A percentile compares a stretch with the other conserved stretches of the same genome.
These are phyloP conservation scores for Lepus oiostolus DNA, from an alignment of 2,797 vertebrate species.

Conservation along the genomic window DNA sequence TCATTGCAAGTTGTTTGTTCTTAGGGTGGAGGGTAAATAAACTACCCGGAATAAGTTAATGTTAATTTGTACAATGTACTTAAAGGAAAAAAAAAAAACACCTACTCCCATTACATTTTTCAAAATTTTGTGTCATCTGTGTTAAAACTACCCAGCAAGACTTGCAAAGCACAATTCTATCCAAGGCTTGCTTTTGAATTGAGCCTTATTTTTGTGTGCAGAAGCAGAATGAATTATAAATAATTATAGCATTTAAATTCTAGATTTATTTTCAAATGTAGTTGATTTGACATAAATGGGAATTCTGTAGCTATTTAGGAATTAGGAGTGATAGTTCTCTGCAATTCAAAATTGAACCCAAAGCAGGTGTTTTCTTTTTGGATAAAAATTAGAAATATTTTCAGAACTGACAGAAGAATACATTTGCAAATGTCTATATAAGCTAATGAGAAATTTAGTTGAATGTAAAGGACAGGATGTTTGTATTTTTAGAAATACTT, in stretches of 20 bases:
- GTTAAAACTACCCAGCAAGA: conserved; percentile 74
- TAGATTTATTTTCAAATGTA: conserved; percentile 89
- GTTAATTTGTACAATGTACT: conserved; percentile 68
- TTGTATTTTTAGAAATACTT: conserved; percentile 70
- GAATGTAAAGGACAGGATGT: conserved; percentile 65
- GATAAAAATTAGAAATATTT: conserved; percentile 79
- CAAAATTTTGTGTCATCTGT: conserved; percentile 68
- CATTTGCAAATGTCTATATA: conserved; percentile 38
- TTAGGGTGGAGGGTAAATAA: neutral
- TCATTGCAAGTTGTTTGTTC: conserved; percentile 10
- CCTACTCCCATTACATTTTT: conserved; percentile 65
- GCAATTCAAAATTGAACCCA: conserved; percentile 85
- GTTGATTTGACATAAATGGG: conserved; percentile 89
- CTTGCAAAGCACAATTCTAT: conserved; percentile 69
- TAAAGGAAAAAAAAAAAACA: conserved; percentile 67
- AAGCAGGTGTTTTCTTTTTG: conserved; percentile 88
- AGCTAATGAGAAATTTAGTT: conserved; percentile 75
- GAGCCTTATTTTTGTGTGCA: conserved; percentile 82
- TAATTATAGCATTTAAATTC: conserved; percentile 89
- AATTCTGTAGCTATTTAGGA: conserved; percentile 88
- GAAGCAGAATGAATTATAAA: conserved; percentile 88
- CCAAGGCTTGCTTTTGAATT: conserved; percentile 75
- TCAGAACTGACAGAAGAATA: conserved; percentile 75
- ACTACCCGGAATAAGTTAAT: conserved; percentile 54
- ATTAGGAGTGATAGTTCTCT: conserved; percentile 88